Evolutionary conservation across 2,113 vertebrate species (phyloP), one percentile per base, ranked within the genome.

Genomic region (Phaethon lepturus): DNA sequence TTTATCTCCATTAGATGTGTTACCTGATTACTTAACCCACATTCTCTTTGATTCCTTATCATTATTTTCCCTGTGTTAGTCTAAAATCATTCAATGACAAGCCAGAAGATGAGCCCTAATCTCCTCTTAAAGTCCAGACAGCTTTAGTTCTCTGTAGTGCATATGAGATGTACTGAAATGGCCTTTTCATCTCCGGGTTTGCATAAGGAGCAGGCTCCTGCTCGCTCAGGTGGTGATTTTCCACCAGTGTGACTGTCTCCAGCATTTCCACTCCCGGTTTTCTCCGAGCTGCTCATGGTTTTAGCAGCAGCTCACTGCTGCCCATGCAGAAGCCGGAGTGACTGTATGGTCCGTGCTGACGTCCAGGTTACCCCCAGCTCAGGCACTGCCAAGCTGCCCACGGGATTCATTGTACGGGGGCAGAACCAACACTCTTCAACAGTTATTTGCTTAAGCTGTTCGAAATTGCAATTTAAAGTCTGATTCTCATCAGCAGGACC

Each of bases 1-100:
- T 95, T 93, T 42, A 35, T 73, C 86, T 85, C 42, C 29, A n/a
- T 75, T 71, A 79, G 40, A 42, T 52, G 15, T 60, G 55, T 52
- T 95, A 93, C 49, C 49, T 91, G 35, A 47, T 79, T 87, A 75
- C 26, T 91, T 76, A 91, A 79, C 28, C 33, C 42, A 38, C 47
- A 44, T 69, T 62, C 66, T 69, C 62, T 82, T 76, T 74, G 69
- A 85, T 85, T 93, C 66, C 44, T 95, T 88, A 33, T 50, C 2
- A 1, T 55, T 86, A 86, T 64, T 94, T 91, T 53, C 24, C 40
- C 72, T 71, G 6, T 52, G 69, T 69, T 75, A 66, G 38, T 50
- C 33, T 78, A 68, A 28, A 91, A 3, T 59, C 19, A 47, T 40
- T 77, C 82, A 77, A 25, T 68, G 67, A 49, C 23, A 55, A 91